Evolutionary conservation across 2,797 vertebrate genomes (phyloP).

Genomic region (Hyperoplus immaculatus): DNA sequence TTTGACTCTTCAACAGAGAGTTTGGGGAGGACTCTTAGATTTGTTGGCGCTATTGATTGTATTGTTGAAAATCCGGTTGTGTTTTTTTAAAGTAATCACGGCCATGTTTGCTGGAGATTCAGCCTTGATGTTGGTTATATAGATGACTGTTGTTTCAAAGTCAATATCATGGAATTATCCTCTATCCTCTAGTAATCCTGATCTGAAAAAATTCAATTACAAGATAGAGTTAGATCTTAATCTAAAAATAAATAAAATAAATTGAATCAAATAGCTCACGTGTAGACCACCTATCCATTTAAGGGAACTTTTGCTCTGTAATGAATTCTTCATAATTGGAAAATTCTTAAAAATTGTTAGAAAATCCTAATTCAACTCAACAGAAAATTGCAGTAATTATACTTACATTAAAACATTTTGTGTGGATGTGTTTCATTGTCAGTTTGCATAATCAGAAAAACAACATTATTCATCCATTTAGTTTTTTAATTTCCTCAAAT

Average conservation of each 20-base stretch:
- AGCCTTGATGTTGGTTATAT: constrained; percentile 53
- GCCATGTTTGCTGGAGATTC: constrained; percentile 45
- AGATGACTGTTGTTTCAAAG: constrained; percentile 60
- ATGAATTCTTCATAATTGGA: neutral
- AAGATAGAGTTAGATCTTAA: neutral
- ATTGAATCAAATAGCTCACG: neutral
- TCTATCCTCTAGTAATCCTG: constrained; percentile 28
- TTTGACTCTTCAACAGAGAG: neutral
- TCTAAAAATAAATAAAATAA: no score
- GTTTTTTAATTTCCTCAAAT: no score
- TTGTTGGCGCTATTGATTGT: constrained; percentile 18
- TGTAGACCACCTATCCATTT: constrained; percentile 23
- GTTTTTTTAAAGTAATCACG: constrained; percentile 14
- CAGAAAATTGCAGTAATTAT: neutral
- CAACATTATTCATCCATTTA: no score
- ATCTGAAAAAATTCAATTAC: constrained; percentile 4
- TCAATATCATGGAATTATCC: constrained; percentile 39
- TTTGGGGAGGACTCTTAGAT: neutral
- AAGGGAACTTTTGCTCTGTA: neutral
- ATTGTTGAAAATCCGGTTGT: constrained; percentile 14
- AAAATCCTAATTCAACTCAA: neutral
- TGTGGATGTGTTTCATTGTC: no score
- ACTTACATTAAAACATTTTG: no score
- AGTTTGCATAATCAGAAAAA: no score
- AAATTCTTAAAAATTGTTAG: neutral